Base-by-base conservation (phyloP, 2,888 invertebrate genomes). In the Antheraea yamamai region DNA sequence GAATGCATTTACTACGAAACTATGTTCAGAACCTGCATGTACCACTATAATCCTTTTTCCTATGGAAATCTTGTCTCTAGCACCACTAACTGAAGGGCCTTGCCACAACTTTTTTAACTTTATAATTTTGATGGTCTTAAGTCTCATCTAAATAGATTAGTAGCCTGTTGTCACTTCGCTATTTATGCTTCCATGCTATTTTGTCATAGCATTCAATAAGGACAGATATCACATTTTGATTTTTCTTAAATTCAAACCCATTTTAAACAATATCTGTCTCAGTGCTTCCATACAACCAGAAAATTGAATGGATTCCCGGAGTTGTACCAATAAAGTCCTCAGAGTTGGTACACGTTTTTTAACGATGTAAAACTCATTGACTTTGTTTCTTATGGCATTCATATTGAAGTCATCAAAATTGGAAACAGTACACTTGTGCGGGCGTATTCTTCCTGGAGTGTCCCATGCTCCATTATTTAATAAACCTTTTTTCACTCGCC, bases 71-170 rank as follows among this genome's bases (percentile, higher is more conserved):
- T 64, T 64, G 61, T 64, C 64, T 64, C 16, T 64, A 64, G 26
- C 64, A 66, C 30, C 30, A 66, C 77, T 79, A 70, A 79, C 80
- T 52, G 77, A 76, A 73, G 79, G 80, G 4, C 80, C 78, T 78
- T 79, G 81, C 80, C 81, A 39, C 77, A 81, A 55, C 23, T 23
- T 81, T 80, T 74, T 82, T 80, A 30, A 76, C 75, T 74, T 80
- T 82, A 73, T 81, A 79, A 52, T 77, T 79, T 79, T 79, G 75
- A 73, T 81, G 81, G 64, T 80, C 51, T 75, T 83, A 80, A 20
- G 80, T 82, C 61, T 81, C 80, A 78, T 81, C 81, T 47, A 81
- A 68, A 74, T 81, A 79, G n/a, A 82, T 77, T 73, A 81, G 79
- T 76, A 52, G 75, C 76, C 79, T 81, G 18, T 78, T 77, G 76